A percentile compares a stretch with the other conserved stretches of the same genome.
Conservation (phyloP, 2,888 invertebrate species). For the Drosophila greeni region DNA sequence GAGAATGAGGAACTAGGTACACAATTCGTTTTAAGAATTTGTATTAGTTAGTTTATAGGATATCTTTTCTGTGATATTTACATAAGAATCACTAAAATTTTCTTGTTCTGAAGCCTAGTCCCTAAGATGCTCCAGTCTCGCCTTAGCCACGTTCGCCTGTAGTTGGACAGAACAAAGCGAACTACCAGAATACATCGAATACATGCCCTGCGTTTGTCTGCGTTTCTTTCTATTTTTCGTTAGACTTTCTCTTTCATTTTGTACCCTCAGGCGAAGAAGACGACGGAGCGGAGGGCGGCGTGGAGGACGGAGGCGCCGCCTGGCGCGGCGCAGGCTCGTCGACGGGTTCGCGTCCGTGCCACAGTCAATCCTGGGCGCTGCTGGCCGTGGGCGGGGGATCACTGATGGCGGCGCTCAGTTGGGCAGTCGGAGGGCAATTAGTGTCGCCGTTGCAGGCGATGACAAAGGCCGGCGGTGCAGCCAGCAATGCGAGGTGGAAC, state of each 20-base stretch:
- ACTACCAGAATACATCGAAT: constrained; percentile 41
- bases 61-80: background rate
- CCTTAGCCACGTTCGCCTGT: constrained; percentile 9
- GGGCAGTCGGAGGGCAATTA: constrained; percentile 67
- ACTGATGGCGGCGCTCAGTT: constrained; percentile 62
- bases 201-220: constrained; percentile 59
- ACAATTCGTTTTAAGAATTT: background rate
- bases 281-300: constrained; percentile 53
- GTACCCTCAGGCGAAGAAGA: constrained; percentile 75
- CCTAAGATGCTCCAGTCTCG: no score
- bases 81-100: no score
- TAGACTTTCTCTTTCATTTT: constrained; percentile 76
- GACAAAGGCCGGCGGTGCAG: constrained; percentile 42
- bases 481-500: constrained; percentile 15
- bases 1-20: no score
- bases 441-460: constrained; percentile 52
- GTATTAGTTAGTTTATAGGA: background rate
- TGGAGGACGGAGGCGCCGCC: constrained; percentile 64
- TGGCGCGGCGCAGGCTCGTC: constrained; percentile 60
- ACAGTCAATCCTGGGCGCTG: constrained; percentile 38
- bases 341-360: constrained; percentile 24
- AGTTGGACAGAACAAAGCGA: constrained; percentile 18
- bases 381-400: constrained; percentile 35
- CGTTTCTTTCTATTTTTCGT: constrained; percentile 62
- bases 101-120: no score